Evolutionary conservation across 2,797 vertebrate genomes (phyloP), one percentile per base, ranked within the genome.

Genomic region (Sparidentex hasta): DNA sequence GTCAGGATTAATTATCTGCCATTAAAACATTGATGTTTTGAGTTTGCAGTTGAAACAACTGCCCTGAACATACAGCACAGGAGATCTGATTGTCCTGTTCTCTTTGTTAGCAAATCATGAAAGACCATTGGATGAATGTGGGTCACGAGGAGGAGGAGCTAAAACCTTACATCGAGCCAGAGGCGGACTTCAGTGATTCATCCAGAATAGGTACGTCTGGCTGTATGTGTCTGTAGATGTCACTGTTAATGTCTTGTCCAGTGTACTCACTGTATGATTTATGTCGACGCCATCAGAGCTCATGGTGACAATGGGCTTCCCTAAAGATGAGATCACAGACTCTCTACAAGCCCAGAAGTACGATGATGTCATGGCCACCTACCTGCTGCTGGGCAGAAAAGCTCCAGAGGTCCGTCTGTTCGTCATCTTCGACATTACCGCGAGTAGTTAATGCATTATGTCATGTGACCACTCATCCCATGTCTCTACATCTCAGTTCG

Each of bases 41-140:
- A 44, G 61, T 66, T 13, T 62, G 16, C 27, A 16, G 38, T 48
- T 74, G 23, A 66, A 13, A 12, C 54, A 21, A 68, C 65, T 64
- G 6, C 14, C 27, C 21, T 18, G 44, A 51, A 80, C 63, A 23
- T 43, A 52, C 55, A 29, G 50, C 44, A 56, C 58, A 38, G 50
- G 14, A 57, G 29, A 17, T 47, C 7, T 75, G 44, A 67, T 51
- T 69, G 41, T 79, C 20, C 77, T 68, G n/a, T 84, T 86, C 9
- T 77, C 56, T 82, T 81, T 84, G 76, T 88, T 83, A 99, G 98
- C 98, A 99, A 98, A 98, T 98, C 87, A 99, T 99, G 98, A 98
- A 97, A 95, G 98, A 99, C 94, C 96, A 97, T 65, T 99, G 98
- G 98, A 98, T 99, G 98, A 99, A 99, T 84, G 97, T 98, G 84